Evolutionary conservation across 2,113 vertebrate genomes (phyloP), one percentile per base, ranked within the genome.

Genomic region (Plotosus lineatus): DNA sequence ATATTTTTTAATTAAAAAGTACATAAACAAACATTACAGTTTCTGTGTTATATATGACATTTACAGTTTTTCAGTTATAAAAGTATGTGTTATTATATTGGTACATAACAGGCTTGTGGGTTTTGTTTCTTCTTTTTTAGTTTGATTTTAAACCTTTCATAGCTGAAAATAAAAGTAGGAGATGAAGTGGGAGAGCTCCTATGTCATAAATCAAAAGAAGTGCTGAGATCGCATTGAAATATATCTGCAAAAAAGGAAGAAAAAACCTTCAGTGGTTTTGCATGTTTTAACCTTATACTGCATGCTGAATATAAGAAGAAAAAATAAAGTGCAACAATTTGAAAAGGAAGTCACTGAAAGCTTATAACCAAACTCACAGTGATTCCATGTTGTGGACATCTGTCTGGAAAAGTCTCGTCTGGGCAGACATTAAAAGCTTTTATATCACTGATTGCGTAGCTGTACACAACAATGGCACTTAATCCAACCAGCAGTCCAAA

Each of bases 121-220:
- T 31, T 23, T 60, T 28, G 14, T 8, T 38, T 31, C 12, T 19
- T 60, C 19, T 23, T 56, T 42, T 31, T 90, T 61, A 91, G 36
- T 82, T 75, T 28, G 2, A 80, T 83, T 85, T 89, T 19, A 93
- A 86, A 14, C 86, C 87, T 87, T 83, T 91, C 53, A 91, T 12
- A 26, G 91, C 89, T 0, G 83, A 84, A 46, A 90, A 44, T 3
- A 90, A 89, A 58, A 93, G 78, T 38, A 92, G 50, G 19, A 66
- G 6, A 42, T 90, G 90, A 78, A 92, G 40, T 28, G 90, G 5
- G 42, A 90, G 17, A 1, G 91, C 85, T 1, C 55, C 86, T 0
- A 21, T 7, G 78, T 91, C 83, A 33, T 90, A 91, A 21, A 93
- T 15, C 48, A 93, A 44, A 71, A 94, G 87, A 81, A 90, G 83